Evolutionary conservation across 2,888 invertebrate species (phyloP), one percentile per base, ranked within the genome.

Genomic region (Onthophagus sagittarius): DNA sequence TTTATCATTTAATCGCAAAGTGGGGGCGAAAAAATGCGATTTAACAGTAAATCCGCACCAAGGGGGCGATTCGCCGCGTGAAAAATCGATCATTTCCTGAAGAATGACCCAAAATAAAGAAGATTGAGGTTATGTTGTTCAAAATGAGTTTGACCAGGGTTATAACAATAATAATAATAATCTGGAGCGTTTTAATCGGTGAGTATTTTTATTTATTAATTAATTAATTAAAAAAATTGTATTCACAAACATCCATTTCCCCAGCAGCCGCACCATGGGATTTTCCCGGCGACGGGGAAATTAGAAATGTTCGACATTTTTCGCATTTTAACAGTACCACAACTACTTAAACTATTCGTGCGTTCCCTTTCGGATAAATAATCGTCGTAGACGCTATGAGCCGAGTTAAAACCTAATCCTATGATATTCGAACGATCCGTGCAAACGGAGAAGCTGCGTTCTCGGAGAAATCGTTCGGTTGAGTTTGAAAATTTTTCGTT

Each of bases 191-290:
- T 33, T 33, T 33, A 33, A 33, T 33, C 33, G 33, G 33, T 33
- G 7, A 33, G 33, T 33, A 5, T 33, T 33, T 33, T 33, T 33
- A 5, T 33, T 33, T 33, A 33, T 33, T 33, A 33, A 5, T 33
- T 5, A 5, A 33, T 33, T 33, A 5, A 33, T 33, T 33, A 63
- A 4, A 63, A 5, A 15, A 63, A 39, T 53, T 62, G 63, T 71
- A 76, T 87, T 85, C n/a, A 92, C 71, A 92, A 86, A 83, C 94
- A 94, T 0, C 94, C 93, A 77, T 93, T 93, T 0, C 94, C 94
- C 94, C 94, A 94, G 78, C 94, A 94, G 0, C 93, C 94, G 80
- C 94, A 94, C 94, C 94, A 94, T 0, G 94, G 94, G 78, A 94
- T 91, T 79, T 90, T 92, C 9, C 89, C 91, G 69, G 87, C 88